Evolutionary conservation across 2,797 vertebrate genomes (phyloP), one percentile per base, ranked within the genome.

Genomic region (Rhinella marina): DNA sequence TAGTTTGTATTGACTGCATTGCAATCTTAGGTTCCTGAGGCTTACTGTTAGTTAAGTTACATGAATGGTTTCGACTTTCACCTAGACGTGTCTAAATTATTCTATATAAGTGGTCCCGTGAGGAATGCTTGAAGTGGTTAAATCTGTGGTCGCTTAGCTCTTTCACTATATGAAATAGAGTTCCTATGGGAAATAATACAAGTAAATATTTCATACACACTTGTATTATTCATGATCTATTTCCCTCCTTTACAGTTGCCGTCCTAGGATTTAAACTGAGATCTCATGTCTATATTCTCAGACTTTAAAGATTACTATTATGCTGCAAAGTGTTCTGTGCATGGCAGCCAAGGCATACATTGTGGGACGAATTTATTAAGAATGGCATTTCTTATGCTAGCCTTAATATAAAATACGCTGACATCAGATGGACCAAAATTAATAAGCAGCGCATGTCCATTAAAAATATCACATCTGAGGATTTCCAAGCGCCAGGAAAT

Each of bases 141-240:
- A 85, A 85, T 81, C 75, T 2, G 32, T 85, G 76, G 87, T 88
- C 83, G 68, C 66, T 62, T 88, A 80, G 23, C 68, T 57, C 76
- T 81, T 85, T 88, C 62, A 75, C 61, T 41, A 80, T 75, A 85
- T 84, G 56, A 84, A 88, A 85, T 88, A 64, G 50, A 75, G 56
- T 85, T 61, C 66, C 76, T 75, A 29, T n/a, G 82, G 82, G 82
- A 85, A 88, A 85, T 81, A 85, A 81, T 72, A 13, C 19, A 32
- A n/a, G 77, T 88, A 85, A 88, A 88, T 88, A 88, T 88, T 88
- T 85, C 62, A 88, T 88, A 66, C 56, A 56, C 48, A 64, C 61
- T 41, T 88, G 87, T 62, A 85, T 88, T 85, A 88, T 85, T 88
- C 77, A 88, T 85, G 48, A 75, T 41, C 41, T 41, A 50, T 62